Percentiles rank a stretch among this genome's conserved stretches.
Conservation (phyloP, 2,113 vertebrate genomes). For the Chitala chitala region DNA sequence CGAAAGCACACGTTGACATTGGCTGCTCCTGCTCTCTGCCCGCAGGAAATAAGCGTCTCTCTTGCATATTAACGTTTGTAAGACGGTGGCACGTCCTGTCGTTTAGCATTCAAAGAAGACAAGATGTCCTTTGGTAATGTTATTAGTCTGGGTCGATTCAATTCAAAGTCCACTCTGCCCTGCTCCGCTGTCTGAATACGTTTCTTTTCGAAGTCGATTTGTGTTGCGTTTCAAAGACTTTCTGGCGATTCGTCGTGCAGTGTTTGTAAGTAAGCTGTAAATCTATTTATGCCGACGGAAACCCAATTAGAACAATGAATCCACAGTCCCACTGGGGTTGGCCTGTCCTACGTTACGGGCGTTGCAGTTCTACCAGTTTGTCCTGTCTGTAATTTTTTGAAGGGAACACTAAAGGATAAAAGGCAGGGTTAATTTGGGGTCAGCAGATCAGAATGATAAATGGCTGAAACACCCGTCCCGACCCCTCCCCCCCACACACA, state of each 20-base stretch:
- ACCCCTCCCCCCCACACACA: too few species aligned
- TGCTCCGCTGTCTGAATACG: constrained; percentile 13
- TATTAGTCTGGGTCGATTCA: constrained; percentile 43
- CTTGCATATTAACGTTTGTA: constrained; percentile 21
- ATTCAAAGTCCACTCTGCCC: constrained; percentile 40
- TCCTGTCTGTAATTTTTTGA: neutral
- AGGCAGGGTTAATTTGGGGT: neutral
- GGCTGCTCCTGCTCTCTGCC: neutral
- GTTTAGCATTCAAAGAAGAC: constrained; percentile 41
- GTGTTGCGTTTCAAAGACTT: constrained; percentile 21
- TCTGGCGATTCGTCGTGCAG: constrained; percentile 4
- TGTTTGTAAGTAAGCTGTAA: constrained; percentile 19
- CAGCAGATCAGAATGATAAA: neutral
- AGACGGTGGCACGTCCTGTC: constrained; percentile 1
- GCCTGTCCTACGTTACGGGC: neutral
- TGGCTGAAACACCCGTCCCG: too few species aligned
- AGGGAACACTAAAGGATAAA: neutral
- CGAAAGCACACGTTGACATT: constrained; percentile 8
- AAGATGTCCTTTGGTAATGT: constrained; percentile 42
- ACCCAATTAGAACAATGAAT: constrained; percentile 18
- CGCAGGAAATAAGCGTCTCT: constrained; percentile 13
- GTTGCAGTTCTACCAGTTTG: neutral
- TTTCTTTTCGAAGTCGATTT: constrained; percentile 16
- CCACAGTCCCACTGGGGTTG: neutral
- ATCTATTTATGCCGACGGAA: constrained; percentile 22